Evolutionary conservation across 2,113 vertebrate genomes (phyloP), one percentile per base, ranked within the genome.

Genomic region (Echinops telfairi): DNA sequence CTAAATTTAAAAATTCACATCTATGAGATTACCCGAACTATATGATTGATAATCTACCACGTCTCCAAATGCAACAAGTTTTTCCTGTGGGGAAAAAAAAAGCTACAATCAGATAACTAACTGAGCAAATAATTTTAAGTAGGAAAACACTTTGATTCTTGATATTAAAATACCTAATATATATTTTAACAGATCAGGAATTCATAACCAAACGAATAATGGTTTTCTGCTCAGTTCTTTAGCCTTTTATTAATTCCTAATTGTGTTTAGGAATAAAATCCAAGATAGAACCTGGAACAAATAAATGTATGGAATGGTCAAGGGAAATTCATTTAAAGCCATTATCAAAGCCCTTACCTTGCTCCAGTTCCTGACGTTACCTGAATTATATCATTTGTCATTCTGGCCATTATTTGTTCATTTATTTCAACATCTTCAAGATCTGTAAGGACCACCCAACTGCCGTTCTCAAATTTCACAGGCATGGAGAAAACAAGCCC

Each of bases 401-500:
- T 98, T 60, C 82, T 77, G 15, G 75, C 88, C 87, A 99, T 98
- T 94, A 68, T 95, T 60, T 96, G 86, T 94, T 94, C 95, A 92
- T 66, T 97, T 36, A 99, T 78, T 57, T 97, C 94, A 86, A 97
- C 90, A 68, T 98, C 97, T 87, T 88, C 0, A 0, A 96, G 94
- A 71, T 98, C 96, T 16, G 95, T 96, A 75, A 97, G 19, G 71
- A 97, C 97, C 15, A 96, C 94, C 99, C 99, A 99, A 22, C 76
- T 95, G 20, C 98, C 98, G 25, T 98, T 97, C 47, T 96, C 97
- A 95, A 99, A 99, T 36, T 94, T 98, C 58, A 99, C 98, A 20
- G 99, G 99, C 96, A 99, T 97, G 53, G 99, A 99, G 91, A 99
- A 98, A 60, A 99, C 97, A 38, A 99, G 96, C n/a, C 97, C 99